These are phyloP conservation scores for Actenoides hombroni DNA, from an alignment of 2,113 vertebrate species.

Conservation along the genomic window DNA sequence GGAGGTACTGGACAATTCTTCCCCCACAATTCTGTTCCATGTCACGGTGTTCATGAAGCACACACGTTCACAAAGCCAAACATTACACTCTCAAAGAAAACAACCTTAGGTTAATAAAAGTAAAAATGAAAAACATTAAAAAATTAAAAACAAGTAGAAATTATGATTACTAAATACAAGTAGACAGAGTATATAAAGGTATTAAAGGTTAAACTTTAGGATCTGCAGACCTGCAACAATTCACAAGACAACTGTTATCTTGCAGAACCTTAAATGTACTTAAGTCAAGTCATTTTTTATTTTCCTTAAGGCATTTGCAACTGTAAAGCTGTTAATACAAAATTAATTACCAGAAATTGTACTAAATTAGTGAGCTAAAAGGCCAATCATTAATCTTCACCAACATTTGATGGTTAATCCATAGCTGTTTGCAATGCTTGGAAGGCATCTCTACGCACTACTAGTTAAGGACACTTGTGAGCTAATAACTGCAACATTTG, in stretches of 20 bases:
- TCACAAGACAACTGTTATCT: slow-evolving; percentile 24
- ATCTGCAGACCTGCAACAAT: background rate
- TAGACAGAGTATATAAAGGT: background rate
- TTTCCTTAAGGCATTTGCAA: slow-evolving; percentile 82
- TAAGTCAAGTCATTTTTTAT: slow-evolving; percentile 49
- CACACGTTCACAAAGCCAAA: background rate
- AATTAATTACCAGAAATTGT: slow-evolving; percentile 98
- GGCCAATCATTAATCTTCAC: slow-evolving; percentile 93
- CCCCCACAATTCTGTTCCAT: background rate
- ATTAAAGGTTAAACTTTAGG: background rate
- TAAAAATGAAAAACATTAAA: background rate
- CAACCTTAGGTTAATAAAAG: background rate
- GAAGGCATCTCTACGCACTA: slow-evolving; percentile 80
- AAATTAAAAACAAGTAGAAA: background rate
- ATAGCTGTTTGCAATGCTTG: slow-evolving; percentile 83
- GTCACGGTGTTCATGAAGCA: background rate
- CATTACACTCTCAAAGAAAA: background rate
- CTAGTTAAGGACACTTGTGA: slow-evolving; percentile 72
- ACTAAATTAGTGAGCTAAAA: slow-evolving; percentile 95
- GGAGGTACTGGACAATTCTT: background rate
- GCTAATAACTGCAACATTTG: slow-evolving; percentile 76
- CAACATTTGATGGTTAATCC: slow-evolving; percentile 92
- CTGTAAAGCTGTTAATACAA: slow-evolving; percentile 88
- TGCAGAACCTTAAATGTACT: slow-evolving; percentile 17
- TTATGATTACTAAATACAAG: background rate